Evolutionary conservation across 2,113 vertebrate species (phyloP).

Genomic region (Anser brachyrhynchus): DNA sequence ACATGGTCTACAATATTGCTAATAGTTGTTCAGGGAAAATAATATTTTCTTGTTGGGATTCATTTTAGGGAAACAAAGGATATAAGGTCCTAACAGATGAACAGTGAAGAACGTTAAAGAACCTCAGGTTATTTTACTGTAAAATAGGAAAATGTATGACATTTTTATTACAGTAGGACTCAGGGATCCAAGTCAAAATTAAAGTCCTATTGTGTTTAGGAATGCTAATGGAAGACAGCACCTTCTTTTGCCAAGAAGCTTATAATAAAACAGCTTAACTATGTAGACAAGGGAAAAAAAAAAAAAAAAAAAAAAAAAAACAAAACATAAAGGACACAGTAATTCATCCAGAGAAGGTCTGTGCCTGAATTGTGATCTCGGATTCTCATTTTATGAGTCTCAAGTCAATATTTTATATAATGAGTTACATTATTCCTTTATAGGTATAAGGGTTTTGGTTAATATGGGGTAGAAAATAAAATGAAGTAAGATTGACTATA

Average conservation of each 20-base stretch:
- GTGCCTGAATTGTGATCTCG: not conserved
- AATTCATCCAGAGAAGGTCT: not conserved
- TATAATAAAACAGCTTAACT: not conserved
- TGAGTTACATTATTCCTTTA: not conserved
- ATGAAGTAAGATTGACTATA: not conserved
- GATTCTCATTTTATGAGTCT: not conserved
- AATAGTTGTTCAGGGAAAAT: not conserved
- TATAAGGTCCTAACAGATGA: not conserved
- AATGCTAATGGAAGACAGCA: not conserved
- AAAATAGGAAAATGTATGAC: not conserved
- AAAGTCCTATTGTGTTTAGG: not conserved
- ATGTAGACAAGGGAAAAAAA: not conserved
- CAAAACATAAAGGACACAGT: not conserved
- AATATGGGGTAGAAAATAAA: not conserved
- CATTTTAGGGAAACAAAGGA: not conserved
- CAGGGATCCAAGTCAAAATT: not conserved
- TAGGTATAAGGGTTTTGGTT: not conserved
- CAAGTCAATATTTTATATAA: slow-evolving; percentile 1
- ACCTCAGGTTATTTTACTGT: not conserved
- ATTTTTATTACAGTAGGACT: not conserved
- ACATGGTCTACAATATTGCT: not conserved
- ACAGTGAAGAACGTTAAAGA: not conserved
- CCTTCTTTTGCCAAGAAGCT: not conserved
- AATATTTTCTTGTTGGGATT: not conserved
- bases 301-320: not conserved